These are phyloP conservation scores for Poecilia picta DNA, from an alignment of 2,797 vertebrate species.

Conservation along the genomic window DNA sequence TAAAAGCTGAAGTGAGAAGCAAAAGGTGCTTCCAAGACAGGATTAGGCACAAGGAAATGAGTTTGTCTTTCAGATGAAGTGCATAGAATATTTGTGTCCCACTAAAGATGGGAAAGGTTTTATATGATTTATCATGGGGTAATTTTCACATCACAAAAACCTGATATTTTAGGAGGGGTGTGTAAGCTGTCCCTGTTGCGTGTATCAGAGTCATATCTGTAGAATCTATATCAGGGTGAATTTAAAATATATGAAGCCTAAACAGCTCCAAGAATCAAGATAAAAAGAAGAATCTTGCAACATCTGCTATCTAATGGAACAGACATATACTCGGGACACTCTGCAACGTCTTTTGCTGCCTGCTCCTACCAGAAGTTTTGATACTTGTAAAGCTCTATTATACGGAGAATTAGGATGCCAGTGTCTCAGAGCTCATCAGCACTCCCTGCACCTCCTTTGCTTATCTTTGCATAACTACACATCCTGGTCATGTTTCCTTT, in stretches of 20 bases:
- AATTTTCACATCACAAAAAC: background rate
- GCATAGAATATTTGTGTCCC: background rate
- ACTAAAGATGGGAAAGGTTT: background rate
- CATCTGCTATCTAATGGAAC: constrained; percentile 26
- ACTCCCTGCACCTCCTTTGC: constrained; percentile 72
- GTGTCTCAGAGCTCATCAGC: constrained; percentile 72
- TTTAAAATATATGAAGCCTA: constrained; percentile 10
- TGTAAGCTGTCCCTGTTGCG: background rate
- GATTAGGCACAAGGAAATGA: background rate
- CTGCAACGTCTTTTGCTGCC: constrained; percentile 30
- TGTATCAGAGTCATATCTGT: constrained; percentile 4
- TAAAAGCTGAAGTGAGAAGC: background rate
- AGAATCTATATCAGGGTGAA: background rate
- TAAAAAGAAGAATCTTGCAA: background rate
- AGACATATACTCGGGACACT: constrained; percentile 3
- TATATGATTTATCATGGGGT: background rate
- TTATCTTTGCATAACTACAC: constrained; percentile 78
- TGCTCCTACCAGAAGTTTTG: constrained; percentile 46
- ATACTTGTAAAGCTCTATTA: constrained; percentile 46
- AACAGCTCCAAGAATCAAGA: constrained; percentile 15
- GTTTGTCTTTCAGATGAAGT: background rate
- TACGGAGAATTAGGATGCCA: constrained; percentile 56
- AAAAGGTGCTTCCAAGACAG: background rate
- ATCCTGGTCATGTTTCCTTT: constrained; percentile 79
- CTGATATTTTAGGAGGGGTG: background rate